Conservation (phyloP, 2,888 invertebrate species). For the Zygogramma bicolorata region DNA sequence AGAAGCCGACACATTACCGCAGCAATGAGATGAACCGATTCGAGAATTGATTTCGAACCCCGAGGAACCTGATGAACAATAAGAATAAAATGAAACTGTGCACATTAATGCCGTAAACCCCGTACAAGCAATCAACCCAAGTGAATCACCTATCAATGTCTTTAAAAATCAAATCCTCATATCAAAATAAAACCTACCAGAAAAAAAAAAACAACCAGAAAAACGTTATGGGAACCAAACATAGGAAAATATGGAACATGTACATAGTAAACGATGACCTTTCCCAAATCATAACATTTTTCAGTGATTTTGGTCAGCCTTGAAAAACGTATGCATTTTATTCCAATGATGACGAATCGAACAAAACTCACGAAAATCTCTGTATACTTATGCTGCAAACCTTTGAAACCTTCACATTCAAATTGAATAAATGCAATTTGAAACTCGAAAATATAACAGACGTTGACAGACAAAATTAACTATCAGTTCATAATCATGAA, state of each 20-base stretch:
- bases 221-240: too few species aligned
- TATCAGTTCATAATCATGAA: slow-evolving; percentile 17
- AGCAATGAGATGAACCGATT: not conserved
- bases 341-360: not conserved
- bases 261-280: not conserved
- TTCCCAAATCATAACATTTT: not conserved
- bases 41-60: not conserved
- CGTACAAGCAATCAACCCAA: too few species aligned
- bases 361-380: not conserved
- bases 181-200: too few species aligned
- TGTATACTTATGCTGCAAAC: not conserved
- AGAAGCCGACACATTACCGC: not conserved
- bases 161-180: too few species aligned
- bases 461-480: slow-evolving; percentile 13
- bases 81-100: not conserved
- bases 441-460: not conserved
- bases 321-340: not conserved
- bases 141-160: too few species aligned
- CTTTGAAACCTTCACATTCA: not conserved
- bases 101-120: too few species aligned
- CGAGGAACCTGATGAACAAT: not conserved
- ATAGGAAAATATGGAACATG: too few species aligned
- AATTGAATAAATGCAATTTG: not conserved
- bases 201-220: too few species aligned
- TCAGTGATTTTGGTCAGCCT: not conserved